These are phyloP conservation scores for Phaonia tiefii DNA, from an alignment of 2,888 invertebrate genomes.

Conservation along the genomic window DNA sequence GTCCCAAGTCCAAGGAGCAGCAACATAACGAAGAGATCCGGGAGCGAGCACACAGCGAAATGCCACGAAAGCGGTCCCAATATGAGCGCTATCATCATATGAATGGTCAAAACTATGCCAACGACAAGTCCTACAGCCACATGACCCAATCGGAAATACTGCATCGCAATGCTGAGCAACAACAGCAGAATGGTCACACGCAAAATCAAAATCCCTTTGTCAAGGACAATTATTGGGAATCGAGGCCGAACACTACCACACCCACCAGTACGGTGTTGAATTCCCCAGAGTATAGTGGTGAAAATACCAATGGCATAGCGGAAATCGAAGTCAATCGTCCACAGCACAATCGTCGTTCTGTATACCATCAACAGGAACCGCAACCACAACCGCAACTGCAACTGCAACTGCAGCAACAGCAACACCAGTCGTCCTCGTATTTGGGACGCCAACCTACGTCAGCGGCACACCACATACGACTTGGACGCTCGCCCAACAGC, in stretches of 20 bases:
- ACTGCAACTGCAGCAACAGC: conserved; percentile 63
- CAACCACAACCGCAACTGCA: conserved; percentile 65
- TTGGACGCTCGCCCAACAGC: conserved; percentile 78
- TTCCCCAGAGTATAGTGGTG: conserved; percentile 78
- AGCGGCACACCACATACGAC: conserved; percentile 75
- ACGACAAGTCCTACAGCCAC: conserved; percentile 57
- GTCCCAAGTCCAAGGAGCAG: conserved; percentile 49
- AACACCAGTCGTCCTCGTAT: conserved; percentile 63
- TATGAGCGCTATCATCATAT: conserved; percentile 70
- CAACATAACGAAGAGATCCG: conserved; percentile 39
- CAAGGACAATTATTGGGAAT: conserved; percentile 79
- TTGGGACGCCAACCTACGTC: conserved; percentile 68
- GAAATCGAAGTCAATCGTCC: conserved; percentile 70
- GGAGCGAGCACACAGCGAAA: conserved; percentile 69
- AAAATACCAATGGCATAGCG: conserved; percentile 54
- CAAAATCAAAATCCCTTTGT: conserved; percentile 77
- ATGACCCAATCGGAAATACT: conserved; percentile 43
- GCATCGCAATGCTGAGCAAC: conserved; percentile 61
- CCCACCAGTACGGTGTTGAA: conserved; percentile 78
- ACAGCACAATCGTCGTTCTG: conserved; percentile 45
- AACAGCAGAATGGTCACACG: conserved; percentile 63
- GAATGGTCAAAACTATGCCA: conserved; percentile 64
- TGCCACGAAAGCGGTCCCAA: conserved; percentile 77
- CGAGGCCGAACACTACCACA: conserved; percentile 70
- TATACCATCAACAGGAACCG: conserved; percentile 73